These are phyloP conservation scores for Pampus argenteus DNA, from an alignment of 2,797 vertebrate genomes.

Conservation along the genomic window DNA sequence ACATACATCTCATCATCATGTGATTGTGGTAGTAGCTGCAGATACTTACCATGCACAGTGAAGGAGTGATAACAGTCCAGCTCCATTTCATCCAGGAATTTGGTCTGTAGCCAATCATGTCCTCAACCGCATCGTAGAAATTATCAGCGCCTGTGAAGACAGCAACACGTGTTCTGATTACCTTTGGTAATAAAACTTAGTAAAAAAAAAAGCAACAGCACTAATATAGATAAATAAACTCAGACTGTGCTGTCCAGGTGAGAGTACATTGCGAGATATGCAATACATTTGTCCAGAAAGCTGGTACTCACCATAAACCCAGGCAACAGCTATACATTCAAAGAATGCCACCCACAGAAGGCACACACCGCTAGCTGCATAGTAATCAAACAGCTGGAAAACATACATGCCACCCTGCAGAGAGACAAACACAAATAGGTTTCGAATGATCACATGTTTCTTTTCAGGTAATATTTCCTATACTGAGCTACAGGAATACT, in stretches of 20 bases:
- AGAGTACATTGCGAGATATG: not conserved
- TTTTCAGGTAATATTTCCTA: not conserved
- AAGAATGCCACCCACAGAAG: slow-evolving; percentile 99
- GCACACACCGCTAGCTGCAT: slow-evolving; percentile 99
- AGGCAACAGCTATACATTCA: slow-evolving; percentile 99
- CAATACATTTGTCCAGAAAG: too few relatives aligned
- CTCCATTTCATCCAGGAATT: slow-evolving; percentile 99
- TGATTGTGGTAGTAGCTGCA: too few relatives aligned
- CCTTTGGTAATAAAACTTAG: not conserved
- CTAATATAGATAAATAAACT: too few relatives aligned
- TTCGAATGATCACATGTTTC: not conserved
- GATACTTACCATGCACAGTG: slow-evolving; percentile 92
- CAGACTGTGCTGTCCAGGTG: too few relatives aligned
- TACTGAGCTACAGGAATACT: not conserved
- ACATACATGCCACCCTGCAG: slow-evolving; percentile 99
- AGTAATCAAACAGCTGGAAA: slow-evolving; percentile 99
- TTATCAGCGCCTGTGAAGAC: slow-evolving; percentile 85
- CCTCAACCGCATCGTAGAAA: slow-evolving; percentile 97
- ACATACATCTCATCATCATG: too few relatives aligned
- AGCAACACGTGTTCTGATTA: not conserved
- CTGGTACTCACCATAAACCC: slow-evolving; percentile 96
- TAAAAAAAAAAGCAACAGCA: not conserved
- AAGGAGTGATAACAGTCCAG: slow-evolving; percentile 94
- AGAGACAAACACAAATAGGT: not conserved
- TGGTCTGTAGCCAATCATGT: slow-evolving; percentile 99